phyloP scores from a whole-genome alignment of 2,113 vertebrate genomes.

The Cricetomys ansorgei region DNA sequence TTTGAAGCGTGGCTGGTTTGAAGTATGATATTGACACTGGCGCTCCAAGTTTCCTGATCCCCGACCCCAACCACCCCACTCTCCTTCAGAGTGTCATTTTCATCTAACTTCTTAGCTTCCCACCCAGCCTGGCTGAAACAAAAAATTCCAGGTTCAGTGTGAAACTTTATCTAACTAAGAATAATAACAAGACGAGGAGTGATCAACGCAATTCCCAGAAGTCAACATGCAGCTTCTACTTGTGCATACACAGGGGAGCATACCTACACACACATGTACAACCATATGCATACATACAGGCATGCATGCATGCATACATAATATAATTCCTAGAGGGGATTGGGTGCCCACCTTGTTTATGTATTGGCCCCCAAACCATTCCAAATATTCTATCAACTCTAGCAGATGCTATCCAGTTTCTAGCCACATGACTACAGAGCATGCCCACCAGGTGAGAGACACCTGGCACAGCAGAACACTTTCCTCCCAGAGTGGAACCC shows the following conservation, averaged over 20 bases:
- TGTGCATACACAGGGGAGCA: not conserved
- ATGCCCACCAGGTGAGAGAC: too few species aligned
- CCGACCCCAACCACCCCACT: accelerated
- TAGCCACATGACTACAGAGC: too few species aligned
- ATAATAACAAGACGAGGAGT: not conserved
- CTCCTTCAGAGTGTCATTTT: not conserved
- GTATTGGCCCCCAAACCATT: not conserved
- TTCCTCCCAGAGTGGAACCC: too few species aligned
- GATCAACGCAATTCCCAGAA: not conserved
- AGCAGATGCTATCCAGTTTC: not conserved
- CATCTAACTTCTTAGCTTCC: not conserved
- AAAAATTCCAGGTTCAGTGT: too few species aligned
- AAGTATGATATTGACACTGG: too few species aligned
- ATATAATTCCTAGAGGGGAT: not conserved
- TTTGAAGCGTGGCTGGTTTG: not conserved
- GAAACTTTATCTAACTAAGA: not conserved
- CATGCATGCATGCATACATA: not conserved
- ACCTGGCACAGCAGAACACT: too few species aligned
- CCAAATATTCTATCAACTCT: not conserved
- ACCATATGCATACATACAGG: too few species aligned
- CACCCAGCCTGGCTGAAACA: not conserved
- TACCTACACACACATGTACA: not conserved
- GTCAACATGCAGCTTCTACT: not conserved
- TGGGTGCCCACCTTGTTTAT: accelerated
- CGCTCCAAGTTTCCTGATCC: too few species aligned